Evolutionary conservation across 2,888 invertebrate genomes (phyloP).

Genomic region (Yponomeuta sedellus): DNA sequence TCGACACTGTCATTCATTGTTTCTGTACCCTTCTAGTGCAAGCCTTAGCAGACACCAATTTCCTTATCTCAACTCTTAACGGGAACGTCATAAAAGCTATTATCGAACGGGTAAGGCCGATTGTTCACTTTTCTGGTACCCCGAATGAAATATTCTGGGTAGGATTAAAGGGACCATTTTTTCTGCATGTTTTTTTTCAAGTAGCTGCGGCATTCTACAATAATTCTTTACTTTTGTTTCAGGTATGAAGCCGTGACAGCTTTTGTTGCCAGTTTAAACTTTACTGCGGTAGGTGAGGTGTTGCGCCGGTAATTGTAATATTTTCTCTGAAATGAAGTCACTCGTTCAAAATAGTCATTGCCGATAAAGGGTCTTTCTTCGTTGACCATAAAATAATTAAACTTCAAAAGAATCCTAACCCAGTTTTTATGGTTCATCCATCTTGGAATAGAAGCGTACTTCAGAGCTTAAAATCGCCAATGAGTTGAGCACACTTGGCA

Average conservation of each 20-base stretch:
- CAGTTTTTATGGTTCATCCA: too few relatives aligned
- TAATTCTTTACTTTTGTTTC: slow-evolving; percentile 6
- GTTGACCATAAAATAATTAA: too few relatives aligned
- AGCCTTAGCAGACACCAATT: too few relatives aligned
- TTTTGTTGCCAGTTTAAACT: not conserved
- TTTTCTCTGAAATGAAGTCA: not conserved
- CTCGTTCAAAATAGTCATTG: not conserved
- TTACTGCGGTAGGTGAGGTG: slow-evolving; percentile 7
- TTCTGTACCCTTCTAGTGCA: not conserved
- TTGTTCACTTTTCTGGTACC: not conserved
- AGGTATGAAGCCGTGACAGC: not conserved
- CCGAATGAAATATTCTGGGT: not conserved
- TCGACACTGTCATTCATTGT: not conserved
- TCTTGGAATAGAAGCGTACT: too few relatives aligned
- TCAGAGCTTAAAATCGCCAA: too few relatives aligned
- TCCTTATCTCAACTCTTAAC: too few relatives aligned
- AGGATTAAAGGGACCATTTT: slow-evolving; percentile 3
- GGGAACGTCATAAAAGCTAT: too few relatives aligned
- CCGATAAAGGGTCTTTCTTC: too few relatives aligned
- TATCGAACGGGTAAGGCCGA: too few relatives aligned
- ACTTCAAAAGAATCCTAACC: too few relatives aligned
- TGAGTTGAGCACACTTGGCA: too few relatives aligned
- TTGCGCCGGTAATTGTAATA: not conserved
- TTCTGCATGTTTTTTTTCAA: not conserved
- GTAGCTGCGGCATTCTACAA: not conserved